phyloP scores from a whole-genome alignment of 2,113 vertebrate species.

The Tringa solitaria region DNA sequence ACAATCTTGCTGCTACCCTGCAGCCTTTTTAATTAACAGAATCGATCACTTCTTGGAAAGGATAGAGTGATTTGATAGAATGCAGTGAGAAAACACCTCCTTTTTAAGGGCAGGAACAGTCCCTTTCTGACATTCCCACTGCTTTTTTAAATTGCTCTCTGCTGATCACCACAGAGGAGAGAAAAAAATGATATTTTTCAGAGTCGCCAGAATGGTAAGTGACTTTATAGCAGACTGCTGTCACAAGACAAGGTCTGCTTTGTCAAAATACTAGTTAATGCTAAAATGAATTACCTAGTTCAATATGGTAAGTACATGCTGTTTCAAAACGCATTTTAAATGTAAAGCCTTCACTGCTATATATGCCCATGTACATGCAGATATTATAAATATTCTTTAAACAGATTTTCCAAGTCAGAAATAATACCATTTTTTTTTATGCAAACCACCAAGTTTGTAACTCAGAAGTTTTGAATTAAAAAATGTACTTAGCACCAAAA shows the following conservation, averaged over 20 bases:
- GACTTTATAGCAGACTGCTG: neutral
- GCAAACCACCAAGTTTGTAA: neutral
- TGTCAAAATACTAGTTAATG: neutral
- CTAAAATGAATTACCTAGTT: neutral
- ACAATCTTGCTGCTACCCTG: neutral
- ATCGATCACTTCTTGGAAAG: neutral
- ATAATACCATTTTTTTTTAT: neutral
- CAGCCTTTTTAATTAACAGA: slow-evolving; percentile 31
- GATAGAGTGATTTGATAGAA: neutral
- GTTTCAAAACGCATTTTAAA: neutral
- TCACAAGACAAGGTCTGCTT: neutral
- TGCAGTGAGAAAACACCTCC: neutral
- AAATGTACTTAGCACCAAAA: neutral
- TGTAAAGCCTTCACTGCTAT: neutral
- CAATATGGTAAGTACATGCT: neutral
- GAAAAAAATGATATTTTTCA: neutral
- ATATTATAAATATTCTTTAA: neutral
- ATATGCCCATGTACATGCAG: neutral
- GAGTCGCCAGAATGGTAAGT: neutral
- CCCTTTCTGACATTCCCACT: neutral
- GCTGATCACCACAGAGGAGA: neutral
- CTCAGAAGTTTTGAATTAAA: neutral
- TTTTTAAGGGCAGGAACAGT: neutral
- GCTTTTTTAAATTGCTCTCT: slow-evolving; percentile 30
- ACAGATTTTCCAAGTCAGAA: neutral